These are phyloP conservation scores for Distichodus sexfasciatus DNA, from an alignment of 2,797 vertebrate genomes.

Conservation along the genomic window DNA sequence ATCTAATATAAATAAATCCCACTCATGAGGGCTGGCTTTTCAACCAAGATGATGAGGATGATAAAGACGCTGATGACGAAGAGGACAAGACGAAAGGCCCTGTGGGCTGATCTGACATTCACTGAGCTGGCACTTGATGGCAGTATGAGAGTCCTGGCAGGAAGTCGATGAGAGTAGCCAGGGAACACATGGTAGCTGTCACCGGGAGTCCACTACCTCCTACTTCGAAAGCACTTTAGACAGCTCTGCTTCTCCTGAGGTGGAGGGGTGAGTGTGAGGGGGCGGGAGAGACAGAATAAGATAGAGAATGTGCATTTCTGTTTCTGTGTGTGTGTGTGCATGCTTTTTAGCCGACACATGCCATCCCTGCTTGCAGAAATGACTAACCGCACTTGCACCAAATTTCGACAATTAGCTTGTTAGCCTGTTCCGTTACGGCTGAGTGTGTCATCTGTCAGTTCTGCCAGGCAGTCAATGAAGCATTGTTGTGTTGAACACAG, in stretches of 20 bases:
- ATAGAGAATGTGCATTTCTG: neutral
- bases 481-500: no score
- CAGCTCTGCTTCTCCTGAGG: neutral
- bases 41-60: no score
- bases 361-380: neutral
- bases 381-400: neutral
- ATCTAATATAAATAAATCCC: no score
- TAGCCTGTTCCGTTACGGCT: constrained; percentile 18
- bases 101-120: neutral
- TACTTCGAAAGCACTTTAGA: constrained; percentile 12
- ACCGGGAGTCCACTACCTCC: neutral
- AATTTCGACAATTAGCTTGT: constrained; percentile 17
- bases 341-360: neutral
- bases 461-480: neutral
- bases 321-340: neutral
- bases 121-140: neutral
- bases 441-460: constrained; percentile 2
- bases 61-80: neutral
- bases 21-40: no score
- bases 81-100: neutral
- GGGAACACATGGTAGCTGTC: constrained; percentile 34
- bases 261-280: neutral
- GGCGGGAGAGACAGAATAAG: neutral
- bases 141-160: neutral
- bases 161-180: neutral